phyloP scores from a whole-genome alignment of 2,797 vertebrate genomes.

The Cyclopterus lumpus region DNA sequence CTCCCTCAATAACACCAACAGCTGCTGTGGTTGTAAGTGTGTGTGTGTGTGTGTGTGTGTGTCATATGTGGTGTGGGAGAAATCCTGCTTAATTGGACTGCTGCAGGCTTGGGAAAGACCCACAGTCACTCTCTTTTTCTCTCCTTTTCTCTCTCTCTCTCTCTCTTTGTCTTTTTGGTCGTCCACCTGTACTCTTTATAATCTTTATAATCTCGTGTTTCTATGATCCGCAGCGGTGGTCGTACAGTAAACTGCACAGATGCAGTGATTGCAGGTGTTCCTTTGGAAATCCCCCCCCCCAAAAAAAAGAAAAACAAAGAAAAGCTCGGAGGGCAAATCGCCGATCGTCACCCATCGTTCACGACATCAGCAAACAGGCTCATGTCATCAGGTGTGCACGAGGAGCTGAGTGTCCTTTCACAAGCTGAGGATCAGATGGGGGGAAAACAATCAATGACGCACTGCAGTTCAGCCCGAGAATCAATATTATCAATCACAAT shows the following conservation, averaged over 20 bases:
- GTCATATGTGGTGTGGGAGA: slow-evolving; percentile 64
- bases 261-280: slow-evolving; percentile 3
- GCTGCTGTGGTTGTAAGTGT: slow-evolving; percentile 47
- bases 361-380: neutral
- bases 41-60: slow-evolving; percentile 23
- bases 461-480: neutral
- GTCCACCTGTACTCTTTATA: slow-evolving; percentile 23
- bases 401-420: neutral
- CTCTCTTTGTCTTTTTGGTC: slow-evolving; percentile 1
- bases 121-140: slow-evolving; percentile 34
- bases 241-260: neutral
- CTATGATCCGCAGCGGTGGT: neutral
- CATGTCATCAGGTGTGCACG: neutral
- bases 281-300: neutral
- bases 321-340: slow-evolving; percentile 14
- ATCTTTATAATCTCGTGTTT: slow-evolving; percentile 7
- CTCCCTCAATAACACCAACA: slow-evolving; percentile 57
- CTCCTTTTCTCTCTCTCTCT: slow-evolving; percentile 3
- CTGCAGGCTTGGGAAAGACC: slow-evolving; percentile 74
- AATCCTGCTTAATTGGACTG: slow-evolving; percentile 79
- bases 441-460: neutral
- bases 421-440: neutral
- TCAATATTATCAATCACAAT: neutral
- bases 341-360: neutral
- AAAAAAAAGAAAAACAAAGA: neutral